Conservation (phyloP, 1,140 invertebrate genomes). For the Euglossa dilemma region DNA sequence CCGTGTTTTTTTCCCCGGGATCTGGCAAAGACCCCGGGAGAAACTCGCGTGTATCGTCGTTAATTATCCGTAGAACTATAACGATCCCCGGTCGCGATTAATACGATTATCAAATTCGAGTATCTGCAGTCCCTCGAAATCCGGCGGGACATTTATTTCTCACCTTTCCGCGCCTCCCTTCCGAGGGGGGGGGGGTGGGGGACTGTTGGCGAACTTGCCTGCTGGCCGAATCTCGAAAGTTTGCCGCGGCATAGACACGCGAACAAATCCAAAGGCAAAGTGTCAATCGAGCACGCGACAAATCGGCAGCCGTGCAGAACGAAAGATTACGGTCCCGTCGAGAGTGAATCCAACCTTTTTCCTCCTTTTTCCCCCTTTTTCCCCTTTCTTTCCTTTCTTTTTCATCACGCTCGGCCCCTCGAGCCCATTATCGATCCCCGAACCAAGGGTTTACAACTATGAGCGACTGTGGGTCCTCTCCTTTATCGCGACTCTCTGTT, state of each 20-base stretch:
- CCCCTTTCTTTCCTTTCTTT: not conserved
- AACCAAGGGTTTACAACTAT: conserved; percentile 38
- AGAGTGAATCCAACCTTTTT: conserved; percentile 30
- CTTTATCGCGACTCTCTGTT: not conserved
- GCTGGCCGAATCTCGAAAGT: not conserved
- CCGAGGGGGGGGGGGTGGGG: too few relatives aligned
- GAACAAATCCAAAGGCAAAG: conserved; percentile 12
- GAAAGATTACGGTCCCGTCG: conserved; percentile 35
- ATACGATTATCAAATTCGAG: not conserved
- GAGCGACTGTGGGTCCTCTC: conserved; percentile 8
- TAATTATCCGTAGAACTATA: not conserved
- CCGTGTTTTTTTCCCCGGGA: not conserved
- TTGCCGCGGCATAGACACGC: not conserved
- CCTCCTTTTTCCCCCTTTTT: not conserved
- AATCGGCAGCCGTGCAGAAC: conserved; percentile 33
- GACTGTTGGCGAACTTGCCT: too few relatives aligned
- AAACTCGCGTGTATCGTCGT: not conserved
- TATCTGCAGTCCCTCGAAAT: not conserved
- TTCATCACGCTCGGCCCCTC: conserved; percentile 5
- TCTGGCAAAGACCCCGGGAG: not conserved
- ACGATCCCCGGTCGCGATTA: not conserved
- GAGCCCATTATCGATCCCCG: conserved; percentile 35
- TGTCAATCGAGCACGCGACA: conserved; percentile 33
- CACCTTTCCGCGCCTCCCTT: too few relatives aligned
- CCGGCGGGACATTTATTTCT: too few relatives aligned